Conservation (phyloP, 64 coral and sea anemone genomes). For the Montipora foliosa region DNA sequence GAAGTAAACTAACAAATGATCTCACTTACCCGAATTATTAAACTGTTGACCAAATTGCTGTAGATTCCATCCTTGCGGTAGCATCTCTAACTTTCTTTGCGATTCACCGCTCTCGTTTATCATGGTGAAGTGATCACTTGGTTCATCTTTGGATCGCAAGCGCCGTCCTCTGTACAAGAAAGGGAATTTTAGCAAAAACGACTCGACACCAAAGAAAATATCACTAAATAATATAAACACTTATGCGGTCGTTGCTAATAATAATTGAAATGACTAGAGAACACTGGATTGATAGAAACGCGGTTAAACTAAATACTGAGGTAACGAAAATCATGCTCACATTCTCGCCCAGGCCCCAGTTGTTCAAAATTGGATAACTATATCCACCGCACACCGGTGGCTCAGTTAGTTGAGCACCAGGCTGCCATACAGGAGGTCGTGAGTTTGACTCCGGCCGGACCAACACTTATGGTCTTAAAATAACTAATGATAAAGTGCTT, state of each 20-base stretch:
- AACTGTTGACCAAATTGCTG: constrained; percentile 10
- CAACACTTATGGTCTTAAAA: too few species aligned
- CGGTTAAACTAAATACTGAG: not conserved
- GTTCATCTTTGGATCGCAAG: constrained; percentile 68
- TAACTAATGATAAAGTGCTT: too few species aligned
- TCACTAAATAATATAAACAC: too few species aligned
- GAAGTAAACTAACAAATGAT: too few species aligned
- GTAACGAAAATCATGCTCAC: not conserved
- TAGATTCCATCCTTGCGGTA: constrained; percentile 71
- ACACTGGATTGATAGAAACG: not conserved
- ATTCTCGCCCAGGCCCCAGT: not conserved
- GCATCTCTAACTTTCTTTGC: constrained; percentile 86
- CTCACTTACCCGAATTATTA: not conserved
- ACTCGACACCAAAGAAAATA: too few species aligned
- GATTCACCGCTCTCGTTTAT: constrained; percentile 87
- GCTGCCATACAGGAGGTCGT: too few species aligned
- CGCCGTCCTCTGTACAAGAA: constrained; percentile 42
- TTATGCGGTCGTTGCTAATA: too few species aligned
- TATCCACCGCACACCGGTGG: too few species aligned
- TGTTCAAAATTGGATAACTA: too few species aligned
- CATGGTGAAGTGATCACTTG: constrained; percentile 83
- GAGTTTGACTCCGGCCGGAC: too few species aligned
- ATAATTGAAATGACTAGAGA: not conserved
- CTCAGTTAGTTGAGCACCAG: too few species aligned
- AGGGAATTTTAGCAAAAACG: too few species aligned